phyloP scores from a whole-genome alignment of 2,888 invertebrate genomes.

The Sinopyrophorus schimmeli region DNA sequence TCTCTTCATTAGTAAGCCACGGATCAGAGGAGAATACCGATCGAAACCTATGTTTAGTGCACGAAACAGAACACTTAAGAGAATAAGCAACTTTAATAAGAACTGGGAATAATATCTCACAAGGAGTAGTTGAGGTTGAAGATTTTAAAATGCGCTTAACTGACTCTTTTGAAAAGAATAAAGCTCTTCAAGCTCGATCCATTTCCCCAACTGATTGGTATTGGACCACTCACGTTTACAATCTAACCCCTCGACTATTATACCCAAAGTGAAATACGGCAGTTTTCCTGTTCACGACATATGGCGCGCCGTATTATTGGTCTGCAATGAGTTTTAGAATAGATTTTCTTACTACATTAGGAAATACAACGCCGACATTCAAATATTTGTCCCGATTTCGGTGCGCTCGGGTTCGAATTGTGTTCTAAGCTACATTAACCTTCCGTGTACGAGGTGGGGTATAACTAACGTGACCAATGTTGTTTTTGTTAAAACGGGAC shows the following conservation, averaged over 20 bases:
- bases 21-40: too few relatives aligned
- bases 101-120: slow-evolving; percentile 11
- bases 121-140: slow-evolving; percentile 23
- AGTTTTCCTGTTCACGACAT: slow-evolving; percentile 38
- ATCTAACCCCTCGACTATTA: slow-evolving; percentile 34
- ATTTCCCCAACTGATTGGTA: slow-evolving; percentile 29
- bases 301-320: slow-evolving; percentile 36
- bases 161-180: slow-evolving; percentile 29
- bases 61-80: neutral
- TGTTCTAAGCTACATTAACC: too few relatives aligned
- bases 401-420: too few relatives aligned
- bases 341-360: too few relatives aligned
- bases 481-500: too few relatives aligned
- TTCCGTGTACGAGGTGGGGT: too few relatives aligned
- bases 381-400: too few relatives aligned
- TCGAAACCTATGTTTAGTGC: too few relatives aligned
- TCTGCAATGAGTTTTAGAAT: slow-evolving; percentile 30
- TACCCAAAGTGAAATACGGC: slow-evolving; percentile 36
- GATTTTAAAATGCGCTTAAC: slow-evolving; percentile 31
- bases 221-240: slow-evolving; percentile 30
- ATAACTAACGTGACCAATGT: too few relatives aligned
- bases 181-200: slow-evolving; percentile 17
- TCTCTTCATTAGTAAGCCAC: too few relatives aligned
- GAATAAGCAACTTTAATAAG: too few relatives aligned
- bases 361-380: too few relatives aligned